Evolutionary conservation across 2,797 vertebrate genomes (phyloP).

Genomic region (Knipowitschia caucasica): DNA sequence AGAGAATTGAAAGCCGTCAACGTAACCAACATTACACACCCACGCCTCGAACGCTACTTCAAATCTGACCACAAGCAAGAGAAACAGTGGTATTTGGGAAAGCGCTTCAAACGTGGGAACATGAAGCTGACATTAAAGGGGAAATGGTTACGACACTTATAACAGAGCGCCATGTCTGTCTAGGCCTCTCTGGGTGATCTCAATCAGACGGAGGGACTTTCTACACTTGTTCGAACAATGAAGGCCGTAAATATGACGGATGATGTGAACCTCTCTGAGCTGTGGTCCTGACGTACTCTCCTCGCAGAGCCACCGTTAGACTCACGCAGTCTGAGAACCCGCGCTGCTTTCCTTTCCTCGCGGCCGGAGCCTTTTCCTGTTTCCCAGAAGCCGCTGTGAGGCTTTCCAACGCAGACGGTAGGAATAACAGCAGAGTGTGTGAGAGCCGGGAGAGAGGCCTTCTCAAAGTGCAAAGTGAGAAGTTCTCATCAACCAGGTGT

Average conservation of each 20-base stretch:
- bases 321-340: slow-evolving; percentile 31
- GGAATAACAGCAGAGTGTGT: slow-evolving; percentile 29
- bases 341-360: slow-evolving; percentile 32
- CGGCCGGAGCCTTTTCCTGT: slow-evolving; percentile 53
- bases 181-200: too few relatives aligned
- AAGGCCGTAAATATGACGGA: background rate
- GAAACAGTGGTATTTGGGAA: too few relatives aligned
- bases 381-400: slow-evolving; percentile 48
- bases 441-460: slow-evolving; percentile 31
- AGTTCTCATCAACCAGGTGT: background rate
- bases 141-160: too few relatives aligned
- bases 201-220: background rate
- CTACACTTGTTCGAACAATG: background rate
- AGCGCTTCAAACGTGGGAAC: too few relatives aligned
- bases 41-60: too few relatives aligned
- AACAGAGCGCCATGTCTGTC: too few relatives aligned
- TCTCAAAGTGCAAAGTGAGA: slow-evolving; percentile 29
- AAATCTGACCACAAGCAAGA: too few relatives aligned
- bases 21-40: too few relatives aligned
- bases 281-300: slow-evolving; percentile 3
- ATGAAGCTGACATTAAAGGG: too few relatives aligned
- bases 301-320: too few relatives aligned
- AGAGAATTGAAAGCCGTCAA: too few relatives aligned
- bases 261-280: background rate
- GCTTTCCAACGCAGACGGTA: slow-evolving; percentile 13